Conservation (phyloP, 2,888 invertebrate genomes). For the Latrodectus elegans region DNA sequence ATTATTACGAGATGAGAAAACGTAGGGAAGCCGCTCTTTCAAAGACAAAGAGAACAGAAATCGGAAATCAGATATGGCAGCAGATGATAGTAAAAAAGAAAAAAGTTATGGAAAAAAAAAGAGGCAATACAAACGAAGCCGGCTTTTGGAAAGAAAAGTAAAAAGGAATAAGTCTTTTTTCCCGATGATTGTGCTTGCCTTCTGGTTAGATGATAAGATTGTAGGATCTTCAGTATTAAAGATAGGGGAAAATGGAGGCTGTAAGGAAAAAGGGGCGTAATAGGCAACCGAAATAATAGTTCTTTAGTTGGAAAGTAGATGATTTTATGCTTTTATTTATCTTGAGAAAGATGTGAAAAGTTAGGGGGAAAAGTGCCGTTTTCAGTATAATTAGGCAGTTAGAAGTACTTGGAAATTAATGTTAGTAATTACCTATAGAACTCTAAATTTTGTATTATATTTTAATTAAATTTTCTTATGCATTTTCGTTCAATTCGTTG, state of each 20-base stretch:
- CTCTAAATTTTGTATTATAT: no score
- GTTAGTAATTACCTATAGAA: no score
- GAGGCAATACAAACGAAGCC: not conserved
- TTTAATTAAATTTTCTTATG: no score
- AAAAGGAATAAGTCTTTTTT: constrained; percentile 18
- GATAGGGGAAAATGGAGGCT: not conserved
- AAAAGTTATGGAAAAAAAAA: not conserved
- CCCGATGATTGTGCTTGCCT: constrained; percentile 25
- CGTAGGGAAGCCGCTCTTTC: not conserved
- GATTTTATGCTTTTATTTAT: not conserved
- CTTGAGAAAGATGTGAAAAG: no score
- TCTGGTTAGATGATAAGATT: constrained; percentile 47
- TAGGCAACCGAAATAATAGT: not conserved
- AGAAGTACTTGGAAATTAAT: no score
- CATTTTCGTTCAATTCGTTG: no score
- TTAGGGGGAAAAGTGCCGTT: no score
- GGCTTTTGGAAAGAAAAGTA: constrained; percentile 1
- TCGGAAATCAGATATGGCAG: constrained; percentile 39
- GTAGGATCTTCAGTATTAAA: not conserved
- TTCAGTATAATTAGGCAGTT: no score
- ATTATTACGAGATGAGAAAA: no score
- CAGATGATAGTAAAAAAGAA: not conserved
- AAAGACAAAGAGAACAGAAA: constrained; percentile 4
- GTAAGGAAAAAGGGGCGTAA: not conserved
- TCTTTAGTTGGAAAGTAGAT: constrained; percentile 4